Percentiles rank a stretch among this genome's conserved stretches.
These are phyloP conservation scores for Alviniconcha marisindica DNA, from an alignment of 1,140 invertebrate genomes.

Conservation along the genomic window DNA sequence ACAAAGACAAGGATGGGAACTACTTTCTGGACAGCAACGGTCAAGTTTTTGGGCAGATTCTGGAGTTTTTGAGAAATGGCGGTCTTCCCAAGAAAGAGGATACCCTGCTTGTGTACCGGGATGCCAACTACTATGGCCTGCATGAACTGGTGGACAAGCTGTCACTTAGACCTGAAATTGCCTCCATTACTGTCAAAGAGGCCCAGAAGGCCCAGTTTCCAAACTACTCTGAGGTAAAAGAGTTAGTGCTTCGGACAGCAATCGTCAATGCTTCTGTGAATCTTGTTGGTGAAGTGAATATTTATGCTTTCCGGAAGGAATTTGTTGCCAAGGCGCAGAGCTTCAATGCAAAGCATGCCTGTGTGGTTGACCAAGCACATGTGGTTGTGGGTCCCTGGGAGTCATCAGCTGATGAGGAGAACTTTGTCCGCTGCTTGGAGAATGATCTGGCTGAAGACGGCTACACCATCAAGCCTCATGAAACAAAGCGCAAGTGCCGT, in stretches of 20 bases:
- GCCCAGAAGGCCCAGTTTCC: slow-evolving; percentile 67
- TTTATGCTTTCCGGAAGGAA: slow-evolving; percentile 66
- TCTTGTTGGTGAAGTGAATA: slow-evolving; percentile 66
- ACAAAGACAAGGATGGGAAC: slow-evolving; percentile 70
- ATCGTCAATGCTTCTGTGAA: slow-evolving; percentile 64
- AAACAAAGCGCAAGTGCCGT: slow-evolving; percentile 66
- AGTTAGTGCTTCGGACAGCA: slow-evolving; percentile 59
- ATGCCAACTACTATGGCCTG: slow-evolving; percentile 71
- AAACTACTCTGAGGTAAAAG: slow-evolving; percentile 60
- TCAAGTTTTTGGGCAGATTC: slow-evolving; percentile 63
- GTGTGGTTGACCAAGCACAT: slow-evolving; percentile 66
- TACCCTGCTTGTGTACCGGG: slow-evolving; percentile 60
- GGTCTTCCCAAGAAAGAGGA: slow-evolving; percentile 62
- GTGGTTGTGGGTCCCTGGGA: slow-evolving; percentile 68
- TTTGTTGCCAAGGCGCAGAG: slow-evolving; percentile 62
- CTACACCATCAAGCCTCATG: slow-evolving; percentile 66
- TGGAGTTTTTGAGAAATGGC: slow-evolving; percentile 70
- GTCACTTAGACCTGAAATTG: slow-evolving; percentile 62
- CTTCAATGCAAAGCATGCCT: slow-evolving; percentile 69
- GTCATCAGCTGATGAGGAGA: slow-evolving; percentile 65
- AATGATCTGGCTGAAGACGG: slow-evolving; percentile 69
- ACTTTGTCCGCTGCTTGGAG: slow-evolving; percentile 66
- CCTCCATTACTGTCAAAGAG: slow-evolving; percentile 61
- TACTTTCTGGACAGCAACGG: slow-evolving; percentile 73
- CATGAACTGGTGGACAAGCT: slow-evolving; percentile 63